These are phyloP conservation scores for Electrona antarctica DNA, from an alignment of 2,113 vertebrate species.

Conservation along the genomic window DNA sequence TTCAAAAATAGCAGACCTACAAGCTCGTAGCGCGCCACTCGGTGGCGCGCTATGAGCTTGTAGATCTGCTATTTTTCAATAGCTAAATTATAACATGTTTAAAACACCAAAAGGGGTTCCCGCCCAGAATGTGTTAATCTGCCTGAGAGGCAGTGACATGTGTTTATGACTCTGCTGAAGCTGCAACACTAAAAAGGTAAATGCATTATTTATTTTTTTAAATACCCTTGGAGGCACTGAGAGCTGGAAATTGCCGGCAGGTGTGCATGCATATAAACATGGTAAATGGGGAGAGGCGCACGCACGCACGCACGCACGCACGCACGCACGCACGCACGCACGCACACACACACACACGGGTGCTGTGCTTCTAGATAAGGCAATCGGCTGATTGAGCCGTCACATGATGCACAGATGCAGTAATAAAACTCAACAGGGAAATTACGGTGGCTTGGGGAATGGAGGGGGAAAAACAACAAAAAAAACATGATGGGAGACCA, in stretches of 20 bases:
- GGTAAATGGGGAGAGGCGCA: conserved; percentile 58
- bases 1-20: no score
- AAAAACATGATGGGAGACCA: conserved; percentile 53
- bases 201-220: conserved; percentile 45
- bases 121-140: no score
- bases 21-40: no score
- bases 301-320: conserved; percentile 22
- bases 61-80: no score
- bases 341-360: conserved; percentile 52
- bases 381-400: conserved; percentile 70
- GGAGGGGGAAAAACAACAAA: conserved; percentile 25
- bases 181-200: background rate
- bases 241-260: conserved; percentile 71
- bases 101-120: no score
- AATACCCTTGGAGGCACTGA: conserved; percentile 61
- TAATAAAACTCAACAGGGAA: conserved; percentile 74
- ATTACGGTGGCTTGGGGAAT: conserved; percentile 69
- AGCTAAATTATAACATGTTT: no score
- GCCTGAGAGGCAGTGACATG: conserved; percentile 2
- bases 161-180: conserved; percentile 33
- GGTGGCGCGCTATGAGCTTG: no score
- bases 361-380: conserved; percentile 60
- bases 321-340: conserved; percentile 36
- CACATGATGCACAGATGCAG: conserved; percentile 69
- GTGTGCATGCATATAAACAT: conserved; percentile 65